Base-by-base conservation (phyloP, 2,797 vertebrate genomes). In the Luscinia luscinia region DNA sequence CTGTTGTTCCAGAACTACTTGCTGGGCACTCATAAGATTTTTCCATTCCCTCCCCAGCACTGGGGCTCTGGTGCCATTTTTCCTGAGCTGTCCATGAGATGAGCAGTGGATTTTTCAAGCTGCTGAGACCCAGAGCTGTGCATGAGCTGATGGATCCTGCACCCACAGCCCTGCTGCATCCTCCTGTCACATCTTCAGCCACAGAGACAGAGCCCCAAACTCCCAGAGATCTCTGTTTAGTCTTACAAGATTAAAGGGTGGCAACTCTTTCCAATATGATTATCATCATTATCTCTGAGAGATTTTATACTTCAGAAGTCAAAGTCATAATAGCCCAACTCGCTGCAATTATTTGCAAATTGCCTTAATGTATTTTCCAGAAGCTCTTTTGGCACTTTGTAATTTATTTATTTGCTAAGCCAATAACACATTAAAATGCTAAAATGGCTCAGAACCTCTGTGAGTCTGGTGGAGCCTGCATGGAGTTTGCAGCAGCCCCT, bases 271-370 rank as follows among this genome's bases (percentile, higher is more conserved):
- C 94, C 91, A 45, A 86, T 95, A 89, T 93, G 93, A 97, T 97
- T 96, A 97, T 94, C 88, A 68, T 94, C 90, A 93, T 96, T 96
- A 95, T 96, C 90, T 96, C 91, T 24, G 78, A 85, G 91, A 96
- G 90, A 93, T 93, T 95, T 96, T 92, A 95, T 95, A 96, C 93
- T 93, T 96, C 92, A 96, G 67, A 96, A 97, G 93, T 96, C 82
- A 94, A 90, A 96, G 92, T 94, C 94, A 52, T 78, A 94, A 94
- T 93, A 95, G 93, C 79, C 89, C 45, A 54, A 76, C 91, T 94
- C 62, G 12, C 80, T 82, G 91, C 84, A 96, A 91, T 96, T 96
- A 85, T 97, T 97, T 95, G 84, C 91, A 97, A 95, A 96, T 97
- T 96, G 95, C 86, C 84, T 93, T 96, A 95, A 95, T 94, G 87